Percentiles rank a stretch among this genome's conserved stretches.
phyloP scores from a whole-genome alignment of 2,797 vertebrate genomes.

The Tolypeutes matacus region DNA sequence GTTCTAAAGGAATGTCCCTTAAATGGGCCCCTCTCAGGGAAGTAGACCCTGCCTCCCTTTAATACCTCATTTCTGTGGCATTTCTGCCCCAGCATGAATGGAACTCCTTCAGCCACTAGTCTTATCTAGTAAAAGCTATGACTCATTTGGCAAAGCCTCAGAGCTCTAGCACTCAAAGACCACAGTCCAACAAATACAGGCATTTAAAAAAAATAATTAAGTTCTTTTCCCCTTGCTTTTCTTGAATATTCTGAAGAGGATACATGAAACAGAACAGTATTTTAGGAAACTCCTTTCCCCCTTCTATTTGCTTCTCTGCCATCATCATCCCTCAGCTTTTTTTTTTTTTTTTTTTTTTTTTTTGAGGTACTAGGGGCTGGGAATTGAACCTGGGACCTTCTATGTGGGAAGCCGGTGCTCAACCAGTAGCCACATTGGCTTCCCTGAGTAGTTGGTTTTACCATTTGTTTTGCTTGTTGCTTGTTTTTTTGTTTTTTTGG shows the following conservation, averaged over 20 bases:
- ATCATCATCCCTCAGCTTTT: neutral
- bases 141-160: neutral
- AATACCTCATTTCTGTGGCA: neutral
- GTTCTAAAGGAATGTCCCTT: neutral
- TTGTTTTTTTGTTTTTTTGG: no score
- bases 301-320: neutral
- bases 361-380: no score
- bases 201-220: neutral
- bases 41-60: neutral
- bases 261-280: neutral
- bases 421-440: no score
- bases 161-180: neutral
- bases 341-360: no score
- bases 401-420: no score
- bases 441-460: no score
- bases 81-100: neutral
- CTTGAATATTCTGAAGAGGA: constrained; percentile 1
- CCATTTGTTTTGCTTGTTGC: no score
- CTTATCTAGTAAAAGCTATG: neutral
- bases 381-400: no score
- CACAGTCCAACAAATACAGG: neutral
- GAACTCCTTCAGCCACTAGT: neutral
- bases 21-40: neutral
- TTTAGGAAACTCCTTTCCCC: neutral
- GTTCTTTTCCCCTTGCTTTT: neutral